Base-by-base conservation (phyloP, 2,113 vertebrate species). In the Embiotoca jacksoni region DNA sequence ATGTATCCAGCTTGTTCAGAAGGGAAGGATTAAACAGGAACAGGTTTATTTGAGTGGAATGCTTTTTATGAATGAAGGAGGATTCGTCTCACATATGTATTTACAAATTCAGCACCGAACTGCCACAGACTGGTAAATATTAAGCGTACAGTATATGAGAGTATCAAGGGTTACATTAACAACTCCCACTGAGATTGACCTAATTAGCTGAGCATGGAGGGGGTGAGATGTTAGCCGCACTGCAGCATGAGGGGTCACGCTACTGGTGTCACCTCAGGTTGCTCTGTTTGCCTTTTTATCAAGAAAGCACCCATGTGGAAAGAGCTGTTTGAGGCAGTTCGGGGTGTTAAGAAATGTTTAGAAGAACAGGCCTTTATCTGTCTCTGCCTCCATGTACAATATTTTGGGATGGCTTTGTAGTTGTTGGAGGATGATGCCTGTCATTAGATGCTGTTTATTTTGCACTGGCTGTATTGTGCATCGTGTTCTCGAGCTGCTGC, bases 141-240 rank as follows among this genome's bases (percentile, higher is more conserved):
- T 57, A 72, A 41, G 33, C 52, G 44, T 58, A 49, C 32, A 64
- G 13, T 57, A 32, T 72, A 7, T 70, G 70, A 79, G 57, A 35
- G 11, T 70, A 63, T 66, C 72, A 77, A 31, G 56, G 72, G 66
- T 60, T 71, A 46, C 47, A 78, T 82, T 86, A 86, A 85, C 80
- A 75, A 58, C 69, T 59, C 81, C 88, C 35, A 23, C 71, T 61
- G 85, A 83, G 80, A 87, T 53, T 88, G 86, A 91, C 87, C 84
- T 87, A 88, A 90, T 90, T 88, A 92, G 68, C 58, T 73, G 61
- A 72, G 76, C 62, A 62, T 53, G 53, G 47, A 69, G 49, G 59
- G 78, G 57, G 67, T 71, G 74, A 61, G 72, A 84, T 76, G 72
- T 72, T 55, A 39, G 63, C 54, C 23, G 56, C 66, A 67, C 74